phyloP scores from a whole-genome alignment of 2,113 vertebrate species.

The Cyanistes caeruleus region DNA sequence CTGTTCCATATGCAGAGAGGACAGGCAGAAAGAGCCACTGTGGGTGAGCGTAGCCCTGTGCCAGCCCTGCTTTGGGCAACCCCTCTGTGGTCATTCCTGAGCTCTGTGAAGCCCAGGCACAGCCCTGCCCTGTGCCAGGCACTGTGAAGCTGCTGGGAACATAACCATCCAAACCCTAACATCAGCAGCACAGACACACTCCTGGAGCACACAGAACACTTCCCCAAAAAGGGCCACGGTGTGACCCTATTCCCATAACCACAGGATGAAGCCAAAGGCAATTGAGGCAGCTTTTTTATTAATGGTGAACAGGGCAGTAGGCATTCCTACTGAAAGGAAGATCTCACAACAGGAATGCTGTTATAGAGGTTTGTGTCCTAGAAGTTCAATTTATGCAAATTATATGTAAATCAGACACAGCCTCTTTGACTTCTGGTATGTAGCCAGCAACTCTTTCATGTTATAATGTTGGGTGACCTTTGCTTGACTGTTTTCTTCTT shows the following conservation, averaged over 20 bases:
- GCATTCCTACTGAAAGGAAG: not conserved
- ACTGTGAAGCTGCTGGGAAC: accelerated
- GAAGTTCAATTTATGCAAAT: constrained; percentile 17
- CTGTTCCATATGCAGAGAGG: not conserved
- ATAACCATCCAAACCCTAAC: not conserved
- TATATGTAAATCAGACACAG: not conserved
- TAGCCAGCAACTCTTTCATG: constrained; percentile 7
- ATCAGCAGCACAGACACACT: not conserved
- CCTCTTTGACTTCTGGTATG: not conserved
- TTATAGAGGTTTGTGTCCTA: not conserved
- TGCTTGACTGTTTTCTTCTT: not conserved
- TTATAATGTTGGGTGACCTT: not conserved
- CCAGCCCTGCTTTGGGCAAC: accelerated
- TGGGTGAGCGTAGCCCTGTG: not conserved
- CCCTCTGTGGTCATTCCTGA: not conserved
- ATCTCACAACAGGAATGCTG: not conserved
- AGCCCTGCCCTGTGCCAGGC: accelerated
- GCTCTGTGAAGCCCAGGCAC: not conserved
- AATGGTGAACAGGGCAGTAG: not conserved
- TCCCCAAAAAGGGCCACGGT: not conserved
- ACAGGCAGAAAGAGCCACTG: not conserved
- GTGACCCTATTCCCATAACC: not conserved
- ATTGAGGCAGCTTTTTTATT: not conserved
- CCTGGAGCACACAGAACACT: accelerated
- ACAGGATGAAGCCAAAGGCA: not conserved